Evolutionary conservation across 2,888 invertebrate species (phyloP).

Genomic region (Andrena flavipes): DNA sequence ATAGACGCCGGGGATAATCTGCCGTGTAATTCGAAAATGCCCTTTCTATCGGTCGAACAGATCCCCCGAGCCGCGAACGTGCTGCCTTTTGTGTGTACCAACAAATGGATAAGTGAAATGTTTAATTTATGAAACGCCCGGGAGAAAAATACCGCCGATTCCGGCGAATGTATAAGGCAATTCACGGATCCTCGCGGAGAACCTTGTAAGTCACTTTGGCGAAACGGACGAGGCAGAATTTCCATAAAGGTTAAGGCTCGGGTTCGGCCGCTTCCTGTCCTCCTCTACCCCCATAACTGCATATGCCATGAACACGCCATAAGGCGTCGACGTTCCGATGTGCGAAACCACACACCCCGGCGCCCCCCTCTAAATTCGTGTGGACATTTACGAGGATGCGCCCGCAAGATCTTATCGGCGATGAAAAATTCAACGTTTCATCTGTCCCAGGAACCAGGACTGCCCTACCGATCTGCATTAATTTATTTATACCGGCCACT

Average conservation of each 20-base stretch:
- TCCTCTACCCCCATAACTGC: conserved; percentile 61
- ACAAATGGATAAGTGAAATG: background rate
- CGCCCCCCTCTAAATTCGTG: conserved; percentile 72
- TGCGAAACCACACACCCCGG: conserved; percentile 62
- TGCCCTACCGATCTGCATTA: conserved; percentile 63
- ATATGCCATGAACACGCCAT: conserved; percentile 62
- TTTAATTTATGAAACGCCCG: conserved; percentile 16
- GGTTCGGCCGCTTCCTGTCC: conserved; percentile 69
- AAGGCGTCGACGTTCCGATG: conserved; percentile 71
- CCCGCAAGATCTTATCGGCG: conserved; percentile 68
- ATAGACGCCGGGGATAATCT: conserved; percentile 17
- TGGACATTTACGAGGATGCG: conserved; percentile 73
- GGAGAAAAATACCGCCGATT: background rate
- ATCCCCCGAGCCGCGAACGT: background rate
- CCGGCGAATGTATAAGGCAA: background rate
- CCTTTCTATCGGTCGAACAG: background rate
- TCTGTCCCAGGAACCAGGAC: conserved; percentile 56
- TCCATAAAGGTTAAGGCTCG: conserved; percentile 70
- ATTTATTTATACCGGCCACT: conserved; percentile 61
- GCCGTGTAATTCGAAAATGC: conserved; percentile 21
- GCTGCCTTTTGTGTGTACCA: background rate
- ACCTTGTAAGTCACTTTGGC: conserved; percentile 20
- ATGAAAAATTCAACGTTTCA: conserved; percentile 74
- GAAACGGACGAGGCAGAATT: conserved; percentile 58
- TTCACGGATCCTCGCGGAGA: background rate